These are phyloP conservation scores for Rhyacichthys aspro DNA, from an alignment of 2,797 vertebrate species.

Conservation along the genomic window DNA sequence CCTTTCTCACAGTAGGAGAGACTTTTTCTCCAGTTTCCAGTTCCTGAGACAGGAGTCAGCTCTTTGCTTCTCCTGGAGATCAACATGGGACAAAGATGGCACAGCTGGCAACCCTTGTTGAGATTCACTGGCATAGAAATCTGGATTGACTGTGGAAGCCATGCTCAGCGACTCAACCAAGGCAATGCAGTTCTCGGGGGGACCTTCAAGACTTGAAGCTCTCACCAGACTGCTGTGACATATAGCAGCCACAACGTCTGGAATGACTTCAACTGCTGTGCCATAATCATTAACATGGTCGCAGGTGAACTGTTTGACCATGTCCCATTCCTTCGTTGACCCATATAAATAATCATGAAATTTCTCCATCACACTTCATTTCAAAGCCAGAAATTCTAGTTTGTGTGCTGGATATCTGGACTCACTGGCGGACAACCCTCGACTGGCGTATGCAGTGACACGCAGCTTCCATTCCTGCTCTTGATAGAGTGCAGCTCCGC, in stretches of 20 bases:
- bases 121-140: neutral
- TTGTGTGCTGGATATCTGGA: neutral
- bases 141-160: neutral
- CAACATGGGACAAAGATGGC: neutral
- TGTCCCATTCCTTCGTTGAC: too few relatives aligned
- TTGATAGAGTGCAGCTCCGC: slow-evolving; percentile 7
- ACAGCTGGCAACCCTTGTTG: neutral
- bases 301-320: too few relatives aligned
- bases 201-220: neutral
- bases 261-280: neutral
- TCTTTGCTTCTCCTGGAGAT: neutral
- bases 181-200: neutral
- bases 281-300: neutral
- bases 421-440: neutral
- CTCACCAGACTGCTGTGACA: neutral
- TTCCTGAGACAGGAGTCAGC: too few relatives aligned
- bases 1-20: too few relatives aligned
- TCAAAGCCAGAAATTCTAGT: too few relatives aligned
- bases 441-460: neutral
- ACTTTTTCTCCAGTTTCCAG: too few relatives aligned
- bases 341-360: neutral
- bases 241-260: neutral
- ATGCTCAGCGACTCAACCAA: neutral
- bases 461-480: neutral
- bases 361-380: too few relatives aligned